phyloP scores from a whole-genome alignment of 2,113 vertebrate genomes.

The Tetraodon nigroviridis region DNA sequence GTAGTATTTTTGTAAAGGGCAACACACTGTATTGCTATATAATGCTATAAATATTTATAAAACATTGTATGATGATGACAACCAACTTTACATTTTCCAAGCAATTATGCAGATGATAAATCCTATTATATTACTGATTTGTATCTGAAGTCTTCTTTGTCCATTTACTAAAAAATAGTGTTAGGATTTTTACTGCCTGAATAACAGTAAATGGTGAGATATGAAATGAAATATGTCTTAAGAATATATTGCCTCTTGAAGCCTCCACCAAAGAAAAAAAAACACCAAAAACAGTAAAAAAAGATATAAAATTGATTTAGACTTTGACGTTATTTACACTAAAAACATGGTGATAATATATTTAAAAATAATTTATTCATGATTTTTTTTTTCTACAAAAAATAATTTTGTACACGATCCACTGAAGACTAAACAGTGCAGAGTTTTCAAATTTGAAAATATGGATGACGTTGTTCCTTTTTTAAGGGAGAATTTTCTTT shows the following conservation, averaged over 20 bases:
- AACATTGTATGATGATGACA: slow-evolving; percentile 4
- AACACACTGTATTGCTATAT: slow-evolving; percentile 51
- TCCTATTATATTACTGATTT: slow-evolving; percentile 25
- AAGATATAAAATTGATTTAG: slow-evolving; percentile 73
- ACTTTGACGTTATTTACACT: slow-evolving; percentile 77
- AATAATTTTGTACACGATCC: slow-evolving; percentile 71
- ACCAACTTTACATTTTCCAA: slow-evolving; percentile 24
- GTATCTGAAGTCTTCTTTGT: slow-evolving; percentile 17
- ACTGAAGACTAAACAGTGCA: slow-evolving; percentile 61
- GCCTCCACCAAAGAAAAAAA: slow-evolving; percentile 66
- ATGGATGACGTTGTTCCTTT: slow-evolving; percentile 38
- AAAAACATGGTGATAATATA: slow-evolving; percentile 75
- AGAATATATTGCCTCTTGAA: slow-evolving; percentile 61
- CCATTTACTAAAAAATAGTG: slow-evolving; percentile 26
- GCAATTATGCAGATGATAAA: slow-evolving; percentile 50
- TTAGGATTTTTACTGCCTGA: slow-evolving; percentile 77
- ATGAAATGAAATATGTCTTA: slow-evolving; percentile 48
- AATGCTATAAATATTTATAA: slow-evolving; percentile 12
- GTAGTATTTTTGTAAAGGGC: slow-evolving; percentile 67
- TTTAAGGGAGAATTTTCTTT: slow-evolving; percentile 19
- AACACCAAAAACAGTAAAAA: slow-evolving; percentile 50
- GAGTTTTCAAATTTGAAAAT: slow-evolving; percentile 55
- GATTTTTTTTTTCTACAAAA: slow-evolving; percentile 72
- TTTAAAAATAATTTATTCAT: slow-evolving; percentile 80
- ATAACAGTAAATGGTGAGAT: slow-evolving; percentile 44